phyloP scores from a whole-genome alignment of 2,797 vertebrate species.

The Ambastaia sidthimunki region DNA sequence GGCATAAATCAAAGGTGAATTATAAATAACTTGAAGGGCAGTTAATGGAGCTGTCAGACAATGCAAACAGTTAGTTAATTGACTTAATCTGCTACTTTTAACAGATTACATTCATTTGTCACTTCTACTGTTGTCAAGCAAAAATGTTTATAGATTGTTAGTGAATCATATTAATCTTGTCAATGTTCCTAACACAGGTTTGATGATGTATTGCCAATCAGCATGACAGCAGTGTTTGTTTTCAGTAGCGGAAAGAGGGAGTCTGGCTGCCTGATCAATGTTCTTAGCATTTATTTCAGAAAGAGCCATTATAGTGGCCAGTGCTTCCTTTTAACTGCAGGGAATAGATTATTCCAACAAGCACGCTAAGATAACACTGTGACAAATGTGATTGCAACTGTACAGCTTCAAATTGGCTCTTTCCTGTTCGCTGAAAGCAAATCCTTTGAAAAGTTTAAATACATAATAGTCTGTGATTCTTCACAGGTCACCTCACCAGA shows the following conservation, averaged over 20 bases:
- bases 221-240: constrained; percentile 48
- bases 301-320: constrained; percentile 25
- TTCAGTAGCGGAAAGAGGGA: constrained; percentile 47
- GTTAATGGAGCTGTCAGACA: constrained; percentile 8
- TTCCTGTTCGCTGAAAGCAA: constrained; percentile 60
- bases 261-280: constrained; percentile 45
- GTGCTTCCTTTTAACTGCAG: constrained; percentile 16
- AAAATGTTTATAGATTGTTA: constrained; percentile 4
- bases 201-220: constrained; percentile 47
- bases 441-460: constrained; percentile 56
- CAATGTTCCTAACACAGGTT: constrained; percentile 36
- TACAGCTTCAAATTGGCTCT: constrained; percentile 55
- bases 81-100: not conserved
- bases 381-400: constrained; percentile 54
- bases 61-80: not conserved
- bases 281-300: constrained; percentile 19
- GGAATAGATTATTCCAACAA: constrained; percentile 54
- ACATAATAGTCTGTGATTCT: constrained; percentile 55
- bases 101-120: constrained; percentile 2
- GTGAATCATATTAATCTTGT: constrained; percentile 23
- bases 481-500: constrained; percentile 58
- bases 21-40: constrained; percentile 4
- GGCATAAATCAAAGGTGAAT: constrained; percentile 9
- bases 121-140: constrained; percentile 11
- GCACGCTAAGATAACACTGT: constrained; percentile 55